Percentiles rank a stretch among this genome's conserved stretches.
Conservation (phyloP, 1,140 invertebrate species). For the Proales similis region DNA sequence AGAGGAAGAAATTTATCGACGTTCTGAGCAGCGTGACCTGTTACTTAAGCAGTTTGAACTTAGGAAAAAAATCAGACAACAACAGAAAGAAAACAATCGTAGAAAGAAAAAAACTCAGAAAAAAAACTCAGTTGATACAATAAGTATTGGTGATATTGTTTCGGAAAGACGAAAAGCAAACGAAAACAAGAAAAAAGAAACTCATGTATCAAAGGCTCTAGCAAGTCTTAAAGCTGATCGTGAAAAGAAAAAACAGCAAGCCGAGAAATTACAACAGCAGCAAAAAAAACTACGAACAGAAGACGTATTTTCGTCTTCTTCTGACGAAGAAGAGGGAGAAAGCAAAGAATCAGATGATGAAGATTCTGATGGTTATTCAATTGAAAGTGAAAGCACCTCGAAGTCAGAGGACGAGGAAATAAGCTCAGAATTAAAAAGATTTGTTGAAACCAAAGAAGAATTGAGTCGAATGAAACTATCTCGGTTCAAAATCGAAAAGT, state of each 20-base stretch:
- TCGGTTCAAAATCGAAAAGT: slow-evolving; percentile 78
- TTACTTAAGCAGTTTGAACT: slow-evolving; percentile 11
- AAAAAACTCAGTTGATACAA: slow-evolving; percentile 6
- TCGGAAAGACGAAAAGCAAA: slow-evolving; percentile 23
- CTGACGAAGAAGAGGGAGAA: slow-evolving; percentile 37
- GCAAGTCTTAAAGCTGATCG: slow-evolving; percentile 30
- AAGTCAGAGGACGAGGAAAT: slow-evolving; percentile 38
- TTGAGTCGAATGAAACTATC: slow-evolving; percentile 79
- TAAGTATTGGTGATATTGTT: too few species aligned
- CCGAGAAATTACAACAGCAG: slow-evolving; percentile 26
- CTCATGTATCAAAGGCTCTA: slow-evolving; percentile 28
- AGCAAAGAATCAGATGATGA: slow-evolving; percentile 42
- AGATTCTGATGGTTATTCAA: slow-evolving; percentile 54
- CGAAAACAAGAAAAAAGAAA: slow-evolving; percentile 25
- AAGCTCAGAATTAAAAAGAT: slow-evolving; percentile 44
- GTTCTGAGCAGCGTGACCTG: slow-evolving; percentile 24
- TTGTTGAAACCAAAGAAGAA: slow-evolving; percentile 69
- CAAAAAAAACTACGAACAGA: slow-evolving; percentile 30
- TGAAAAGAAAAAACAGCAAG: slow-evolving; percentile 36
- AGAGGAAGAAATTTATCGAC: slow-evolving; percentile 33
- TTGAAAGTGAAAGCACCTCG: neutral
- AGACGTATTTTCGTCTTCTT: slow-evolving; percentile 36
- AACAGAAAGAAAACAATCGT: slow-evolving; percentile 9
- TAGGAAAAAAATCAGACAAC: slow-evolving; percentile 33
- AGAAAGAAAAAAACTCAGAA: slow-evolving; percentile 2